Evolutionary conservation across 2,113 vertebrate genomes (phyloP), one percentile per base, ranked within the genome.

Genomic region (Archocentrus centrarchus): DNA sequence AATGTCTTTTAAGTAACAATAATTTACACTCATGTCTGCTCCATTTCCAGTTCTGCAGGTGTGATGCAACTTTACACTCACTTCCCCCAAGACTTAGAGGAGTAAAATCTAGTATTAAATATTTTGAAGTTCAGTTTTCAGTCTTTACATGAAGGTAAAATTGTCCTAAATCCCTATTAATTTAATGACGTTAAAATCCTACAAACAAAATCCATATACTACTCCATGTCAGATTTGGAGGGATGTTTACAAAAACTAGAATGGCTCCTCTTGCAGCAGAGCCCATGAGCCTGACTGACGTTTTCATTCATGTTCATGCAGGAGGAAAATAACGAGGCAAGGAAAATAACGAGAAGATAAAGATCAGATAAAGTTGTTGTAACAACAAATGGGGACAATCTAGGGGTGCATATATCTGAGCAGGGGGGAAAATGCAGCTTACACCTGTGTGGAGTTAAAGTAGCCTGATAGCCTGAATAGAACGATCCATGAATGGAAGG

Each of bases 401-500:
- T 76, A 22, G 63, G 87, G 87, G 57, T 88, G 37, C 59, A 88
- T 77, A 53, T 77, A 35, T 81, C 4, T 79, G 57, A 78, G 77
- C 30, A 73, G 79, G 75, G 20, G 50, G 50, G 83, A 77, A 86
- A 82, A 81, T 63, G 59, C 77, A 81, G 81, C 44, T 73, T 70
- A 70, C 87, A 89, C 85, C 88, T 94, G 90, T 88, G 85, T 89
- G 78, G 61, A 82, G 83, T 80, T 80, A 79, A 85, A 83, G 83
- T 76, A 81, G 83, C 75, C 70, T 88, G 77, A 90, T 88, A 89
- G 66, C 86, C 73, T 58, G 61, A 83, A 59, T 41, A 83, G 53
- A 85, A 57, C 77, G 55, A 82, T 75, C 75, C 77, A 77, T 80
- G 85, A 83, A 64, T 89, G 84, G 79, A 77, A 59, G 68, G 55